phyloP scores from a whole-genome alignment of 2,113 vertebrate genomes.

The Scophthalmus maximus region DNA sequence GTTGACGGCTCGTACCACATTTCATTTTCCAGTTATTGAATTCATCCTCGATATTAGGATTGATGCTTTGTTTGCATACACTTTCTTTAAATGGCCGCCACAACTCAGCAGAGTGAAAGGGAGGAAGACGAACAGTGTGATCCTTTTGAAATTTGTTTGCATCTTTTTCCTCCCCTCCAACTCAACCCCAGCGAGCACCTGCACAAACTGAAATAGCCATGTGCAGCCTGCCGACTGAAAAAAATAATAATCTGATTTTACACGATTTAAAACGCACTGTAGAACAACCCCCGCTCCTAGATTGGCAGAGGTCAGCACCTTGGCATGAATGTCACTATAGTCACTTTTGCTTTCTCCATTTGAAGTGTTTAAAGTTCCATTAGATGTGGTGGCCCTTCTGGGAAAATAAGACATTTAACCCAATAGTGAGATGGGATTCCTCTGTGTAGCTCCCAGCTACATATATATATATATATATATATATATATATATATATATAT shows the following conservation, averaged over 20 bases:
- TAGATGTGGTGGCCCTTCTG: neutral
- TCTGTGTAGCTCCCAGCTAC: neutral
- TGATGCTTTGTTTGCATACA: too few relatives aligned
- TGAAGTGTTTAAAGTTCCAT: constrained; percentile 8
- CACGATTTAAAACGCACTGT: constrained; percentile 3
- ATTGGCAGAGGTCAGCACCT: constrained; percentile 19
- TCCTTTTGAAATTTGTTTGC: neutral
- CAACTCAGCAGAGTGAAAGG: neutral
- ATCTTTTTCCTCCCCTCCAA: neutral
- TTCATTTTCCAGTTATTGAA: too few relatives aligned
- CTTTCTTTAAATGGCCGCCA: too few relatives aligned
- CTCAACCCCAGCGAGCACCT: neutral
- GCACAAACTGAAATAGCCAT: neutral
- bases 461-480: too few relatives aligned
- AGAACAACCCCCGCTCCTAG: neutral
- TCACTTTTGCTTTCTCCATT: constrained; percentile 3
- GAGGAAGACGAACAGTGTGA: constrained; percentile 11
- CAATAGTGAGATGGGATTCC: neutral
- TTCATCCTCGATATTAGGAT: too few relatives aligned
- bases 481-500: too few relatives aligned
- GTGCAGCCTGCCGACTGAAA: neutral
- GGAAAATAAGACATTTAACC: constrained; percentile 19
- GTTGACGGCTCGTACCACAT: too few relatives aligned
- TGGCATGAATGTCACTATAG: constrained; percentile 13
- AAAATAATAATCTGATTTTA: constrained; percentile 13